Conservation (phyloP, 2,888 invertebrate species). For the Nowickia ferox region DNA sequence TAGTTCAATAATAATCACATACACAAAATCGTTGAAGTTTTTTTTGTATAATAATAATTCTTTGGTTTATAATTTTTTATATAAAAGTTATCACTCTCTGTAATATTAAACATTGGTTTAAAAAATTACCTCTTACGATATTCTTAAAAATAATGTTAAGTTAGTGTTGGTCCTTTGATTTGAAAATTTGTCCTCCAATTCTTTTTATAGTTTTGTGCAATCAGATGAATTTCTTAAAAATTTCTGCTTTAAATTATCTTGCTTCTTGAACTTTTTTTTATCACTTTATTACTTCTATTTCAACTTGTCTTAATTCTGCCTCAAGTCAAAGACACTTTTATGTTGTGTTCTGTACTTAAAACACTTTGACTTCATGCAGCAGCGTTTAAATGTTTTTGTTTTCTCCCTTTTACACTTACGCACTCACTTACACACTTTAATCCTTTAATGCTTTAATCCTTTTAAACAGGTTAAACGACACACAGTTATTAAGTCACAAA, state of each 20-base stretch:
- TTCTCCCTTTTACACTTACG: not conserved
- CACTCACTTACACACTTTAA: not conserved
- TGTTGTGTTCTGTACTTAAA: constrained; percentile 45
- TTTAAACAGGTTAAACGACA: not conserved
- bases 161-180: constrained; percentile 7
- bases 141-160: constrained; percentile 11
- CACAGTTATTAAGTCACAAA: not conserved
- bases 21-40: too few species aligned
- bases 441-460: constrained; percentile 11
- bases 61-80: not conserved
- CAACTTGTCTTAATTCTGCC: not conserved
- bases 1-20: too few species aligned
- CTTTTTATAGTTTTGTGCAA: not conserved
- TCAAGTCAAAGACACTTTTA: constrained; percentile 36
- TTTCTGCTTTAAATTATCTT: not conserved
- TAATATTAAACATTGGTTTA: too few species aligned
- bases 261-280: not conserved
- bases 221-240: not conserved
- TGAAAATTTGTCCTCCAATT: not conserved
- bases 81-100: not conserved
- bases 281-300: not conserved
- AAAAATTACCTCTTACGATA: constrained; percentile 11
- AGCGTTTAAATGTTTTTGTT: not conserved
- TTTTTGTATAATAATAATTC: too few species aligned
- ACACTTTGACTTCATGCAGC: constrained; percentile 20